A percentile compares a stretch with the other conserved stretches of the same genome.
Evolutionary conservation across 2,888 invertebrate species (phyloP).

Genomic region (Polyploca ridens): DNA sequence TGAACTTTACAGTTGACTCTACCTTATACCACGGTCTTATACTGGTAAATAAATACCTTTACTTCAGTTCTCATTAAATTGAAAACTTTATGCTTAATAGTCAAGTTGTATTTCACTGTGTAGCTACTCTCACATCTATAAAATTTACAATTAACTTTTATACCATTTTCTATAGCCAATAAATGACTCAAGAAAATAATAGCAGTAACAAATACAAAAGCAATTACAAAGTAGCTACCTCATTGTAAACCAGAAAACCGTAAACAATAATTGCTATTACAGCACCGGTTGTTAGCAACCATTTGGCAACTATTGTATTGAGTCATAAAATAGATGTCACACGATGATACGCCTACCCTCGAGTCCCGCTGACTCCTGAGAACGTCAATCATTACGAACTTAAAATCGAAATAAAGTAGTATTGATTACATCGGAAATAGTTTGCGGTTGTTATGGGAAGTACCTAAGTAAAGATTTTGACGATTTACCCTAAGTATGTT

Average conservation of each 20-base stretch:
- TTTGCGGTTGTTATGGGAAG: slow-evolving; percentile 75
- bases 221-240: slow-evolving; percentile 41
- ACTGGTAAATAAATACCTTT: too few species aligned
- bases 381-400: slow-evolving; percentile 73
- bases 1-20: too few species aligned
- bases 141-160: neutral
- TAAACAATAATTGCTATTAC: slow-evolving; percentile 58
- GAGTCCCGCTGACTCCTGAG: slow-evolving; percentile 71
- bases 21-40: too few species aligned
- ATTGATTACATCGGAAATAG: slow-evolving; percentile 56
- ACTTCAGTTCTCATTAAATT: too few species aligned
- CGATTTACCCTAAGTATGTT: too few species aligned
- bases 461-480: slow-evolving; percentile 35
- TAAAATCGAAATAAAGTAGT: slow-evolving; percentile 59
- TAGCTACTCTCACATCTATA: neutral
- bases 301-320: slow-evolving; percentile 45
- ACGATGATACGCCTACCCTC: slow-evolving; percentile 72
- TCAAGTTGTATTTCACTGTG: neutral
- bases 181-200: neutral
- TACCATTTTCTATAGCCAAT: slow-evolving; percentile 3
- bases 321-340: slow-evolving; percentile 75
- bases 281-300: slow-evolving; percentile 29
- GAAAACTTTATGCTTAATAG: too few species aligned
- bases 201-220: slow-evolving; percentile 38
- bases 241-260: slow-evolving; percentile 47